phyloP scores from a whole-genome alignment of 1,140 invertebrate species.

The Microplitis demolitor region DNA sequence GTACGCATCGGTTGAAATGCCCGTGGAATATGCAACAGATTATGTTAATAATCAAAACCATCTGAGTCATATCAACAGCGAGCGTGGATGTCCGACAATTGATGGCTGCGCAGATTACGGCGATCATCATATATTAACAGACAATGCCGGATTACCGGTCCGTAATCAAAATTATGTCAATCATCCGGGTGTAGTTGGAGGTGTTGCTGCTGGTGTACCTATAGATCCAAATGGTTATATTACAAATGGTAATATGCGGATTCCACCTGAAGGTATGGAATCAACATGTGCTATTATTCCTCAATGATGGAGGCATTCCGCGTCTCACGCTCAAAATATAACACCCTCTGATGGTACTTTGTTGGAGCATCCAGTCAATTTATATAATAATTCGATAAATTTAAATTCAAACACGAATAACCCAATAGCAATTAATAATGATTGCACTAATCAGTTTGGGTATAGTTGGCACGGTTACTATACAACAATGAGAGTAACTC shows the following conservation, averaged over 20 bases:
- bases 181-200: constrained; percentile 36
- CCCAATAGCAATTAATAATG: background rate
- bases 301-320: constrained; percentile 58
- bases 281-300: constrained; percentile 54
- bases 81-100: constrained; percentile 37
- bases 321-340: constrained; percentile 28
- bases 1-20: constrained; percentile 42
- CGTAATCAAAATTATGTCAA: constrained; percentile 35
- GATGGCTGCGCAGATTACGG: constrained; percentile 35
- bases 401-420: background rate
- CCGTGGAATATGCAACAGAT: constrained; percentile 44
- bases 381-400: no score
- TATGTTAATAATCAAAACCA: constrained; percentile 44
- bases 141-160: constrained; percentile 23
- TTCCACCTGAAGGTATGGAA: constrained; percentile 67
- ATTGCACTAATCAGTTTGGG: background rate
- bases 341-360: constrained; percentile 2
- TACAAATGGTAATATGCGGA: constrained; percentile 62
- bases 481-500: constrained; percentile 18
- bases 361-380: constrained; percentile 5
- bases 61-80: constrained; percentile 40
- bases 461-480: constrained; percentile 22
- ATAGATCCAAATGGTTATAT: constrained; percentile 59
- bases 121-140: constrained; percentile 29
- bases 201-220: constrained; percentile 35